phyloP scores from a whole-genome alignment of 2,797 vertebrate genomes.

The Nyctibius grandis region DNA sequence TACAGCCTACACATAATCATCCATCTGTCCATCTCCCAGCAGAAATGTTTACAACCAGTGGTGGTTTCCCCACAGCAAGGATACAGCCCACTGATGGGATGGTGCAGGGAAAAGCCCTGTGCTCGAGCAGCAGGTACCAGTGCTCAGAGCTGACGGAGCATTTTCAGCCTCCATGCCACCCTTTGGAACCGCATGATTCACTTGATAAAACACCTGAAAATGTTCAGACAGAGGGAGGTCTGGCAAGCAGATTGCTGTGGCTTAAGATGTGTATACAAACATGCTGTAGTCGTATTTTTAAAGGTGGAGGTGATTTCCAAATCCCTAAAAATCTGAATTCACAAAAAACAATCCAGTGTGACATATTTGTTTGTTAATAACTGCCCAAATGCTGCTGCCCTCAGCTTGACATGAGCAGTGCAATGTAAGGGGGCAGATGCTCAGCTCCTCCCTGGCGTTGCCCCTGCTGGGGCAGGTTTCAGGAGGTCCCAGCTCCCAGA shows the following conservation, averaged over 20 bases:
- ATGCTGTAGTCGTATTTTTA: rapidly evolving
- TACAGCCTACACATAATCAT: background rate
- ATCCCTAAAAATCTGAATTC: background rate
- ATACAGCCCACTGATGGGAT: background rate
- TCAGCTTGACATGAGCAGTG: rapidly evolving
- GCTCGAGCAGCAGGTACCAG: background rate
- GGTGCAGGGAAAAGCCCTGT: background rate
- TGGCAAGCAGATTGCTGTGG: background rate
- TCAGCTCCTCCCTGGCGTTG: background rate
- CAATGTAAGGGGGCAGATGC: rapidly evolving
- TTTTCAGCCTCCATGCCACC: rapidly evolving
- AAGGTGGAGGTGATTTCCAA: background rate
- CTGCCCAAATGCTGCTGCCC: background rate
- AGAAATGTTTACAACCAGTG: background rate
- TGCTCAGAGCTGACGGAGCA: background rate
- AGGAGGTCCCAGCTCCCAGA: background rate
- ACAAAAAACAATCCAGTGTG: background rate
- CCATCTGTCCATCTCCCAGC: background rate
- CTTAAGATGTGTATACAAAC: background rate
- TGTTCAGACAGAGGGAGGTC: background rate
- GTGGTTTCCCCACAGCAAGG: background rate
- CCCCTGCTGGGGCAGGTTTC: background rate
- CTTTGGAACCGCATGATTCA: background rate
- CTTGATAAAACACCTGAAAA: background rate
- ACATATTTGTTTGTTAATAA: background rate